Evolutionary conservation across 2,797 vertebrate species (phyloP).

Genomic region (Sebastes matsubarae): DNA sequence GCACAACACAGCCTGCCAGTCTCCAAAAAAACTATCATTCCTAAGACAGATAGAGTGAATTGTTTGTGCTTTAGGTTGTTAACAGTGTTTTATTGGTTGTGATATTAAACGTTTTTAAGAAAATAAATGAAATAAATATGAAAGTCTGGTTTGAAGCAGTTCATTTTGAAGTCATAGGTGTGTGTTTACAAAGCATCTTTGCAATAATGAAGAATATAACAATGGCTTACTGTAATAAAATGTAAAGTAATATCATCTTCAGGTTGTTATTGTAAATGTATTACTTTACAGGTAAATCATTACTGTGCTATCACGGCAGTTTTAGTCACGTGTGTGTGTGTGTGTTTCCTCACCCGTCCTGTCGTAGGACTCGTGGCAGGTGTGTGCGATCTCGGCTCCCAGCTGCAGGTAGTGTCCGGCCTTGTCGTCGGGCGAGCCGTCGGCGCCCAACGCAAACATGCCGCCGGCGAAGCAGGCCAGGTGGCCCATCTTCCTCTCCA

Average conservation of each 20-base stretch:
- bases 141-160: neutral
- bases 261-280: neutral
- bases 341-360: conserved; percentile 86
- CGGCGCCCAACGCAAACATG: conserved; percentile 96
- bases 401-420: conserved; percentile 97
- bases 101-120: neutral
- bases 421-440: conserved; percentile 94
- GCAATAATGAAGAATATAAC: neutral
- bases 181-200: neutral
- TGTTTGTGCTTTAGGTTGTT: neutral
- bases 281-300: neutral
- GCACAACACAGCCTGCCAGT: neutral
- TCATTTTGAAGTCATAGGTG: neutral
- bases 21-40: neutral
- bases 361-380: conserved; percentile 97
- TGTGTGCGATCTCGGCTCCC: conserved; percentile 98
- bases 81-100: neutral
- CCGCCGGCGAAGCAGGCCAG: conserved; percentile 97
- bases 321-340: neutral
- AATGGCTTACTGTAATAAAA: neutral
- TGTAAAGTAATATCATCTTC: neutral
- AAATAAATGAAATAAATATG: neutral
- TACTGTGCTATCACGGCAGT: neutral
- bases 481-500: conserved; percentile 98
- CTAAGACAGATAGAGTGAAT: neutral